Conservation (phyloP, 2,797 vertebrate species). For the Etheostoma nigrum region DNA sequence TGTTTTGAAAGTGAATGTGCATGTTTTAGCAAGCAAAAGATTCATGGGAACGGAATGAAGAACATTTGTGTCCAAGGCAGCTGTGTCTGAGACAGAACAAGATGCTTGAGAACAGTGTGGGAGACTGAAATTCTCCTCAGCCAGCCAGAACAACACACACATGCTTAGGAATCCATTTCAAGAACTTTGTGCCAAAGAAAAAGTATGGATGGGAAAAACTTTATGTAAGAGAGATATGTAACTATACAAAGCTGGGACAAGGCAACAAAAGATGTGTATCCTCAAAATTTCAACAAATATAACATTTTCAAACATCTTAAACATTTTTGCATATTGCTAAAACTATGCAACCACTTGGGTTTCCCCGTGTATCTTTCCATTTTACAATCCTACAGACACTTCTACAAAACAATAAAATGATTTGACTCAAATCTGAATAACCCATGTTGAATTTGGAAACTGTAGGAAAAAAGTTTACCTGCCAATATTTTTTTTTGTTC, state of each 20-base stretch:
- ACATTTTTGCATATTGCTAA: neutral
- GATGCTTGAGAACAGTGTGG: slow-evolving; percentile 25
- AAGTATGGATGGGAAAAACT: neutral
- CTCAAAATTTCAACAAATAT: neutral
- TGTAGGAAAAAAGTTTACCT: neutral
- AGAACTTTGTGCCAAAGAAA: neutral
- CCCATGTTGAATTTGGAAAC: neutral
- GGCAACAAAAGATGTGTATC: neutral
- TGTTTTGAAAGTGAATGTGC: neutral
- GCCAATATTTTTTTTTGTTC: slow-evolving; percentile 23
- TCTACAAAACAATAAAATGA: neutral
- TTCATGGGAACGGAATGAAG: slow-evolving; percentile 60
- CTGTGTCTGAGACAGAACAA: slow-evolving; percentile 29
- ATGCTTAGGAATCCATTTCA: slow-evolving; percentile 9
- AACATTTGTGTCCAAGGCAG: slow-evolving; percentile 48
- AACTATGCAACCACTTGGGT: neutral
- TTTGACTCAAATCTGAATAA: neutral
- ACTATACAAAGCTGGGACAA: neutral
- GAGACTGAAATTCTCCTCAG: slow-evolving; percentile 31
- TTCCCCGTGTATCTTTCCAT: neutral
- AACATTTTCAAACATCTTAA: neutral
- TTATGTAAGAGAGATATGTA: neutral
- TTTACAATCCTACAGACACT: neutral
- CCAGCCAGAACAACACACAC: slow-evolving; percentile 39
- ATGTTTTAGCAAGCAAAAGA: slow-evolving; percentile 30